Evolutionary conservation across 2,113 vertebrate genomes (phyloP).

Genomic region (Stigmatopora argus): DNA sequence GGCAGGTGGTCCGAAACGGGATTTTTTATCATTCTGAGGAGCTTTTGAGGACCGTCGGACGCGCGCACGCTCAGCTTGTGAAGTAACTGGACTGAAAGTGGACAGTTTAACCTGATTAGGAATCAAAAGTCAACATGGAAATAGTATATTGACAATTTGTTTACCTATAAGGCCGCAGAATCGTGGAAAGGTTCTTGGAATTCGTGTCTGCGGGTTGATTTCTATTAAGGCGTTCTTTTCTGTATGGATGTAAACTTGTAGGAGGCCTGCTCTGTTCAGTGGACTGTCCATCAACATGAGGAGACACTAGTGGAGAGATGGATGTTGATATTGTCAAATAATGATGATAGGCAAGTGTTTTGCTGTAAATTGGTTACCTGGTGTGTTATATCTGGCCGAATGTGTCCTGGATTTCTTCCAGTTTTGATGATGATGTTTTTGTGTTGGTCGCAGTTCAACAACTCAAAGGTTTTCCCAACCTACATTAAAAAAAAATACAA

Average conservation of each 20-base stretch:
- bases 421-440: slow-evolving; percentile 82
- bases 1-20: slow-evolving; percentile 91
- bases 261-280: slow-evolving; percentile 87
- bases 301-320: slow-evolving; percentile 70
- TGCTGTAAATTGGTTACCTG: slow-evolving; percentile 71
- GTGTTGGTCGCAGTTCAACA: slow-evolving; percentile 93
- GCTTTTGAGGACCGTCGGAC: slow-evolving; percentile 90
- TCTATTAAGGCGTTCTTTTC: slow-evolving; percentile 91
- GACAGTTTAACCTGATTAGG: background rate
- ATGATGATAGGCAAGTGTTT: background rate
- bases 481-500: slow-evolving; percentile 34
- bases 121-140: background rate
- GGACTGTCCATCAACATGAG: slow-evolving; percentile 98
- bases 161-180: slow-evolving; percentile 98
- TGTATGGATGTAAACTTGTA: slow-evolving; percentile 94
- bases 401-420: slow-evolving; percentile 82
- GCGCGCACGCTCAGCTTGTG: slow-evolving; percentile 94
- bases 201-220: slow-evolving; percentile 94
- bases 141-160: background rate
- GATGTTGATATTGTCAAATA: background rate
- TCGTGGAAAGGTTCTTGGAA: slow-evolving; percentile 89
- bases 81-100: slow-evolving; percentile 83
- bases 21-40: slow-evolving; percentile 92
- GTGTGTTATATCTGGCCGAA: slow-evolving; percentile 90
- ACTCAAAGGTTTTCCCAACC: slow-evolving; percentile 90